phyloP scores from a whole-genome alignment of 1,140 invertebrate genomes.

The Riptortus pedestris region DNA sequence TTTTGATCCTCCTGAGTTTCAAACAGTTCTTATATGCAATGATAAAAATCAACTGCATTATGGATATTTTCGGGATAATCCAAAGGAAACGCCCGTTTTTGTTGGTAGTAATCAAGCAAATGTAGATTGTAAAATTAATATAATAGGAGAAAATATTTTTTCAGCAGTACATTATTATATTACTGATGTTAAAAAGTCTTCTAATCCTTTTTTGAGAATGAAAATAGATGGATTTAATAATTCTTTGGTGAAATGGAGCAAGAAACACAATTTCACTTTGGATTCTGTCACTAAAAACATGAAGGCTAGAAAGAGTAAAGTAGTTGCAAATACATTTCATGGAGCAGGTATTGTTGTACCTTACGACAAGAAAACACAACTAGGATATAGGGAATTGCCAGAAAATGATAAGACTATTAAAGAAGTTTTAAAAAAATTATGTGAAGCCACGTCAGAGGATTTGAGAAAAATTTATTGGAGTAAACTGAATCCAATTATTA shows the following conservation, averaged over 20 bases:
- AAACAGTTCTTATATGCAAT: constrained; percentile 35
- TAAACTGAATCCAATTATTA: constrained; percentile 62
- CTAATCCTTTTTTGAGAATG: constrained; percentile 55
- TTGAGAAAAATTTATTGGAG: constrained; percentile 48
- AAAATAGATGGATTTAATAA: constrained; percentile 47
- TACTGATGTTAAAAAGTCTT: constrained; percentile 46
- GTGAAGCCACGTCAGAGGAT: constrained; percentile 45
- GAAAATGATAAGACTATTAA: constrained; percentile 58
- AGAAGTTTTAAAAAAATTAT: constrained; percentile 51
- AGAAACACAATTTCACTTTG: constrained; percentile 50
- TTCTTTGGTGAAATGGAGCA: constrained; percentile 52
- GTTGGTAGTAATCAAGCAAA: constrained; percentile 61
- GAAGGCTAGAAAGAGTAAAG: constrained; percentile 51
- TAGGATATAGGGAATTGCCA: constrained; percentile 67
- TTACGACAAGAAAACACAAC: constrained; percentile 61
- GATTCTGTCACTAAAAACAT: constrained; percentile 48
- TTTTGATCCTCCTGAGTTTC: constrained; percentile 89
- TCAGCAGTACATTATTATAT: constrained; percentile 65
- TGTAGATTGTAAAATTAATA: constrained; percentile 54
- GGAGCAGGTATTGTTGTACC: constrained; percentile 81
- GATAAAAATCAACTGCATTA: constrained; percentile 37
- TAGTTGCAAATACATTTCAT: constrained; percentile 72
- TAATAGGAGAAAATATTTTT: constrained; percentile 75
- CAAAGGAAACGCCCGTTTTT: constrained; percentile 59
- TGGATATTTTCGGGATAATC: constrained; percentile 67